Evolutionary conservation across 2,113 vertebrate species (phyloP).

Genomic region (Brachypodius melanocephalos): DNA sequence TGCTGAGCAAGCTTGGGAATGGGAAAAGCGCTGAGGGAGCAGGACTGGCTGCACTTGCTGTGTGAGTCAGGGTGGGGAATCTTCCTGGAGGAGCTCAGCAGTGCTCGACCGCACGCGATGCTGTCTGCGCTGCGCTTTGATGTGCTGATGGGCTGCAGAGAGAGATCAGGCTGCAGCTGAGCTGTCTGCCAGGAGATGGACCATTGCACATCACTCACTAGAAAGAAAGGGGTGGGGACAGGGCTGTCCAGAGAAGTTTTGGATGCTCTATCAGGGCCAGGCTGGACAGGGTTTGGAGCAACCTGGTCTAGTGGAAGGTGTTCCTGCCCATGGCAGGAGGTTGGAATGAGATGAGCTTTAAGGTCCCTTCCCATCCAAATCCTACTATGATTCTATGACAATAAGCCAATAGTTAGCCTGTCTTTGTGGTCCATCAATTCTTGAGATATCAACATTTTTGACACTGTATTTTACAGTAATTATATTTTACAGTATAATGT

Average conservation of each 20-base stretch:
- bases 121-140: accelerated
- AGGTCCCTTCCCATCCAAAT: not conserved
- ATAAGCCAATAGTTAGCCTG: not conserved
- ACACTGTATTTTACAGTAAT: not conserved
- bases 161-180: not conserved
- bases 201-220: not conserved
- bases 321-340: not conserved
- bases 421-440: not conserved
- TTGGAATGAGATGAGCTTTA: not conserved
- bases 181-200: not conserved
- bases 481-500: not conserved
- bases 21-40: not conserved
- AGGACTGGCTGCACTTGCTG: not conserved
- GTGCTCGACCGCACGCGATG: not conserved
- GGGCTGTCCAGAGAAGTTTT: not conserved
- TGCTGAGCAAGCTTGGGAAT: not conserved
- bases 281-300: not conserved
- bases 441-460: not conserved
- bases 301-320: not conserved
- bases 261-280: not conserved
- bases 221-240: not conserved
- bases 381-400: not conserved
- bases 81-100: not conserved
- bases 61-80: accelerated
- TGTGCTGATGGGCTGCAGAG: not conserved